A percentile compares a stretch with the other conserved stretches of the same genome.
Conservation (phyloP, 2,888 invertebrate genomes). For the Phyllotreta cruciferae region DNA sequence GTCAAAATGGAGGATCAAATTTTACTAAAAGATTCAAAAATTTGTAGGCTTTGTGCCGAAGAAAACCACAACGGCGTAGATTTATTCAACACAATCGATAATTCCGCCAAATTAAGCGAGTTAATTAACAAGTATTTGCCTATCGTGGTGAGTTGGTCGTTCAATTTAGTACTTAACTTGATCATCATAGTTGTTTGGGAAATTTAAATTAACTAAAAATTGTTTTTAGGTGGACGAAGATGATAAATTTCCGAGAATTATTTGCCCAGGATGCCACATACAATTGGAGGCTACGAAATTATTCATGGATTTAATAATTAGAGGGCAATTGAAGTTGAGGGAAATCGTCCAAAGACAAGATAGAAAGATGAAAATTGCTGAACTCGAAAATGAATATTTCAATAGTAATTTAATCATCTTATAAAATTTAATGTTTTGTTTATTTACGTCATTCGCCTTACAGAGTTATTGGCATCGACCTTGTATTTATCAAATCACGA, state of each 20-base stretch:
- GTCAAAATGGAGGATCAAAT: slow-evolving; percentile 53
- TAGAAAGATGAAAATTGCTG: slow-evolving; percentile 45
- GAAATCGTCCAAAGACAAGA: slow-evolving; percentile 60
- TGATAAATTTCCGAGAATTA: slow-evolving; percentile 72
- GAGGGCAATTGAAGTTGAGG: slow-evolving; percentile 70
- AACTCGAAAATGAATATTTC: slow-evolving; percentile 54
- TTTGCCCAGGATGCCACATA: slow-evolving; percentile 80
- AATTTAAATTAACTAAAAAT: slow-evolving; percentile 40
- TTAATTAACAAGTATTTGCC: slow-evolving; percentile 78
- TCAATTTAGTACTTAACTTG: slow-evolving; percentile 51
- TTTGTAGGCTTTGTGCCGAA: slow-evolving; percentile 80
- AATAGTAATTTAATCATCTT: slow-evolving; percentile 37
- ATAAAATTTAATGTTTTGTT: neutral
- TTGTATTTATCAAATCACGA: slow-evolving; percentile 72
- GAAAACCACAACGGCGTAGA: slow-evolving; percentile 73
- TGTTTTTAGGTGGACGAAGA: slow-evolving; percentile 70
- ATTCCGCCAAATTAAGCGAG: slow-evolving; percentile 68
- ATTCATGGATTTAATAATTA: slow-evolving; percentile 75
- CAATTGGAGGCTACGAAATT: slow-evolving; percentile 77
- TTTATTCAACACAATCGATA: slow-evolving; percentile 67
- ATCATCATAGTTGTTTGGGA: slow-evolving; percentile 50
- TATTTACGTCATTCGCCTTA: slow-evolving; percentile 35
- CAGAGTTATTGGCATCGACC: slow-evolving; percentile 69
- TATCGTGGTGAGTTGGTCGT: slow-evolving; percentile 66
- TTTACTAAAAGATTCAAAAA: slow-evolving; percentile 70